Base-by-base conservation (phyloP, 2,113 vertebrate genomes). In the Halcyon senegalensis region DNA sequence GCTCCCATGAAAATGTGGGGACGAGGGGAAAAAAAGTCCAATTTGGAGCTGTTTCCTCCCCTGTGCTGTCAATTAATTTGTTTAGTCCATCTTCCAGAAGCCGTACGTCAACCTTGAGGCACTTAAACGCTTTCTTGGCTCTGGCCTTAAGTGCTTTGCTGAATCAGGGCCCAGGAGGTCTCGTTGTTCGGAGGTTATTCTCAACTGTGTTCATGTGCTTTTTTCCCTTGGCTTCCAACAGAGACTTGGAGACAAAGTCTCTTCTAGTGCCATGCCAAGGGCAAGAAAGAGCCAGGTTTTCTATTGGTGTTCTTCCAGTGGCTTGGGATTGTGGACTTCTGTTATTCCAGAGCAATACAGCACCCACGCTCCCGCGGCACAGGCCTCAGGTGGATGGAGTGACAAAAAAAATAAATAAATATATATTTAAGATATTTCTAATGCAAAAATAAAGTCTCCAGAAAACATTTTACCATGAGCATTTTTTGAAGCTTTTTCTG, bases 401-500 rank as follows among this genome's bases (percentile, higher is more conserved):
- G 5, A 66, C 28, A 10, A 0, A 7, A 13, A 37, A 48, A 28
- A 12, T 20, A 37, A 55, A 28, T 14, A 37, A 66, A 20, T n/a
- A n/a, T 0, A 20, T 8, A 43, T 16, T 74, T 30, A 46, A 46
- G 23, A n/a, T 76, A 78, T 39, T 68, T 90, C 56, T 19, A 56
- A 14, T 11, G 16, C 24, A 0, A 13, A 62, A 62, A 39, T 56
- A 67, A 5, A 39, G 5, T 39, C 17, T 79, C 59, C 28, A 43
- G 46, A 55, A 72, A 43, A 2, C 3, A 70, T 20, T 48, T 84
- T 41, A 33, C 16, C 44, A 20, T 23, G 14, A 73, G 51, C 28
- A 33, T 84, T 95, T 95, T 89, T 60, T 83, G n/a, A 74, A 79
- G 59, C 28, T 74, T 84, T 76, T 51, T 51, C 70, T 88, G 79